Base-by-base conservation (phyloP, 2,888 invertebrate genomes). In the Leptopilina syphax region DNA sequence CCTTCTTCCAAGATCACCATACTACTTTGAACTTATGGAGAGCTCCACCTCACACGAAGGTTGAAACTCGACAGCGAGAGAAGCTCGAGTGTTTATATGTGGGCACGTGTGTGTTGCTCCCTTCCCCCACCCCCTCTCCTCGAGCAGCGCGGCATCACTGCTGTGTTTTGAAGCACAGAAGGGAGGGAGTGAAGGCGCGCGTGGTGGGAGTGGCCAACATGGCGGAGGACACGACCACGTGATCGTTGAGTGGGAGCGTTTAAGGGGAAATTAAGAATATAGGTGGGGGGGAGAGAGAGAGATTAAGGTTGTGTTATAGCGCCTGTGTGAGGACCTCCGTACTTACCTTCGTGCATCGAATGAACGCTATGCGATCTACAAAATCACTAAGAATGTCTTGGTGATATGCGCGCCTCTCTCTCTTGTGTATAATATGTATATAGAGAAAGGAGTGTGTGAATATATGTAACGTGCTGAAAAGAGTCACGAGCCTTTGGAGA, bases 121-220 rank as follows among this genome's bases (percentile, higher is more conserved):
- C 79, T 18, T 18, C 18, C 18, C 18, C 18, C 18, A 18, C 18
- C 18, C 18, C 18, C 18, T 18, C 18, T 18, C 18, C 18, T 18
- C 18, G 18, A 18, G 18, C 18, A 18, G 18, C 79, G 84, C 82
- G 86, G 89, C 86, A 87, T 18, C 18, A 18, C 18, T 18, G 18
- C 34, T 34, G 3, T 34, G 34, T 34, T 18, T 34, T 88, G 86
- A 44, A 44, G 44, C 7, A 44, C 34, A 44, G 44, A 44, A 5
- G 7, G 44, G 44, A 5, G 44, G 7, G 82, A 80, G 80, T 84
- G 85, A 87, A 85, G 85, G 86, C 86, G 86, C 79, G 86, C 85
- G 84, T 87, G 84, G 89, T 89, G 88, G 91, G 91, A 90, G 91
- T 89, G 87, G 89, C 90, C 89, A 91, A 90, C 88, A 91, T 90